Evolutionary conservation across 2,797 vertebrate species (phyloP).

Genomic region (Neosilurus mollespiculum): DNA sequence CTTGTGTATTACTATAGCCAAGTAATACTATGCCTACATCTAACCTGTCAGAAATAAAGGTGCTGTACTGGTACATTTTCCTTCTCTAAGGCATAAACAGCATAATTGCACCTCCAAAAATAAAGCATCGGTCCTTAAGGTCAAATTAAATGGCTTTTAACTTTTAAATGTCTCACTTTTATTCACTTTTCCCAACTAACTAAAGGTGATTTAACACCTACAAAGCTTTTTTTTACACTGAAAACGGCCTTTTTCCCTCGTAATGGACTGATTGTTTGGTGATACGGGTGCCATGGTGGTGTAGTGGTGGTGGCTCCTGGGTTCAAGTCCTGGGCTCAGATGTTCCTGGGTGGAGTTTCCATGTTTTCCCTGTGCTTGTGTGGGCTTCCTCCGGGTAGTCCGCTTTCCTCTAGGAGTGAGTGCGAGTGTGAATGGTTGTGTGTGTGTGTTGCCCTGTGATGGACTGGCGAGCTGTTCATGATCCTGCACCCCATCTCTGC

Average conservation of each 20-base stretch:
- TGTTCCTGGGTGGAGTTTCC: too few species aligned
- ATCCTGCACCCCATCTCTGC: too few species aligned
- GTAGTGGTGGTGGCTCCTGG: too few species aligned
- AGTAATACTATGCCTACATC: neutral
- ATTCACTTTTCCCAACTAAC: constrained; percentile 1
- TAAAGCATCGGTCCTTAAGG: neutral
- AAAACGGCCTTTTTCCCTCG: neutral
- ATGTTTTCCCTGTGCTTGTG: too few species aligned
- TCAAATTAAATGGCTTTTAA: constrained; percentile 16
- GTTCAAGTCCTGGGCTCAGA: too few species aligned
- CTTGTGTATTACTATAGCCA: neutral
- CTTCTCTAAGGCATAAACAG: constrained; percentile 6
- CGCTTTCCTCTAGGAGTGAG: too few species aligned
- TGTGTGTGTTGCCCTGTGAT: too few species aligned
- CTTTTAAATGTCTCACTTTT: too few species aligned
- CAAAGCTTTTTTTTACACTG: neutral
- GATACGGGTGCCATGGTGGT: too few species aligned
- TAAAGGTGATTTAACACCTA: neutral
- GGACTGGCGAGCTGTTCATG: too few species aligned
- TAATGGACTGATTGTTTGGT: neutral
- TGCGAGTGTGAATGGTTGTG: too few species aligned
- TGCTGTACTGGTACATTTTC: constrained; percentile 3
- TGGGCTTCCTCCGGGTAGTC: too few species aligned
- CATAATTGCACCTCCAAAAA: neutral
- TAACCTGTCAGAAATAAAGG: constrained; percentile 6